phyloP scores from a whole-genome alignment of 2,113 vertebrate species.

The Meleagris gallopavo region DNA sequence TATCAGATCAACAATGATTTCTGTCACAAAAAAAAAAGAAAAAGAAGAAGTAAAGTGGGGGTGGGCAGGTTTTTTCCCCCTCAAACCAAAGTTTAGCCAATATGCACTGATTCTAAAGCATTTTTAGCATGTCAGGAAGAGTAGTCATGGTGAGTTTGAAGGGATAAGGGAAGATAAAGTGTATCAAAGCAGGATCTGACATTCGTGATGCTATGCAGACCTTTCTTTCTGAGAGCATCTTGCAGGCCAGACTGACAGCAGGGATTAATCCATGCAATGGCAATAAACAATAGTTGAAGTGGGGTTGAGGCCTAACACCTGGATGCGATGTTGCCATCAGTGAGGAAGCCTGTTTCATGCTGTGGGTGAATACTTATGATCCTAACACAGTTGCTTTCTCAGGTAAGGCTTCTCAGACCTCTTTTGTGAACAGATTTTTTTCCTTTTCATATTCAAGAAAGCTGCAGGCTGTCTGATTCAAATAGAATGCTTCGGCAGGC shows the following conservation, averaged over 20 bases:
- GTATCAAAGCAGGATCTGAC: constrained; percentile 80
- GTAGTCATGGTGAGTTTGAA: constrained; percentile 74
- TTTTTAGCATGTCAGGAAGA: constrained; percentile 69
- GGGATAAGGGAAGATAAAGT: constrained; percentile 78
- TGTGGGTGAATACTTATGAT: background rate
- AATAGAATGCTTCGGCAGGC: background rate
- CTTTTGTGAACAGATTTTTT: background rate
- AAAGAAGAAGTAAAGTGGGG: background rate
- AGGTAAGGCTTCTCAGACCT: constrained; percentile 21
- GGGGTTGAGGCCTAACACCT: constrained; percentile 77
- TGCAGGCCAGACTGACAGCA: constrained; percentile 72
- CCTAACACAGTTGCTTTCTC: background rate
- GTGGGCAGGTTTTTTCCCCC: constrained; percentile 2
- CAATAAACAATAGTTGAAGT: constrained; percentile 72
- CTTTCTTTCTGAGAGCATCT: constrained; percentile 77
- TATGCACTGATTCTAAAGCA: constrained; percentile 59
- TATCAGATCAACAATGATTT: constrained; percentile 77
- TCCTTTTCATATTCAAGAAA: background rate
- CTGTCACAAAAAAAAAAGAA: constrained; percentile 20
- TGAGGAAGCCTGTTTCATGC: background rate
- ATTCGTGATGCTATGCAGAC: constrained; percentile 78
- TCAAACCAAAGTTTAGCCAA: constrained; percentile 61
- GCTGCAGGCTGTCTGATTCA: background rate
- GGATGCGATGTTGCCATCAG: constrained; percentile 49
- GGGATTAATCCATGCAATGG: constrained; percentile 78